Evolutionary conservation across 2,888 invertebrate species (phyloP), one percentile per base, ranked within the genome.

Genomic region (Leptinotarsa tumamoca): DNA sequence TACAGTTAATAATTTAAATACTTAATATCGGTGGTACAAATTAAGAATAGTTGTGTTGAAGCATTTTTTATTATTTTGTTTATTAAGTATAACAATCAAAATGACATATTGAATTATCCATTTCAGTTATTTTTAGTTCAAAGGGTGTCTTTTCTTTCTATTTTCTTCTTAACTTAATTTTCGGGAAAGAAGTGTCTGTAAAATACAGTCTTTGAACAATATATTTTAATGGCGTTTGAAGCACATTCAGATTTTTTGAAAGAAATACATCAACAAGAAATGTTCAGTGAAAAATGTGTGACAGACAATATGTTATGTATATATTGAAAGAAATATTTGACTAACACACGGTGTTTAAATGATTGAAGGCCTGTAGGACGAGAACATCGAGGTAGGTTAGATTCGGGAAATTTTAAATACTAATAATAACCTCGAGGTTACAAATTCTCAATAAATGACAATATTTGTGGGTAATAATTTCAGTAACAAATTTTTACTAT

Each of bases 1-100:
- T 95, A 94, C 87, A 88, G 87, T 86, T 88, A 87, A 79, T 67
- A 54, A 56, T 56, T 67, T 66, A 68, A 67, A 58, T 23, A 58
- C 23, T 23, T 51, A 66, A 66, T 82, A 83, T 85, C 83, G 77
- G 80, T 84, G 85, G 84, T 85, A 85, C 85, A 85, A 85, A 85
- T 84, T 82, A 78, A 80, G 54, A 81, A 83, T 82, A 83, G 84
- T 86, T 84, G 84, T 85, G 84, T 85, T 85, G 3, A 54, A 54
- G 18, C 54, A 54, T n/a, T 54, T 54, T 18, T 3, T 18, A 7
- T 18, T 54, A 13, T 54, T 54, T 54, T 54, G 10, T 54, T 18
- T 10, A 18, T 18, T 54, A 54, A 54, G 54, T 54, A n/a, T 10
- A 54, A 54, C 18, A 54, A 54, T 54, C 58, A 23, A 18, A 58